Base-by-base conservation (phyloP, 2,888 invertebrate genomes). In the Lycia hirtaria region DNA sequence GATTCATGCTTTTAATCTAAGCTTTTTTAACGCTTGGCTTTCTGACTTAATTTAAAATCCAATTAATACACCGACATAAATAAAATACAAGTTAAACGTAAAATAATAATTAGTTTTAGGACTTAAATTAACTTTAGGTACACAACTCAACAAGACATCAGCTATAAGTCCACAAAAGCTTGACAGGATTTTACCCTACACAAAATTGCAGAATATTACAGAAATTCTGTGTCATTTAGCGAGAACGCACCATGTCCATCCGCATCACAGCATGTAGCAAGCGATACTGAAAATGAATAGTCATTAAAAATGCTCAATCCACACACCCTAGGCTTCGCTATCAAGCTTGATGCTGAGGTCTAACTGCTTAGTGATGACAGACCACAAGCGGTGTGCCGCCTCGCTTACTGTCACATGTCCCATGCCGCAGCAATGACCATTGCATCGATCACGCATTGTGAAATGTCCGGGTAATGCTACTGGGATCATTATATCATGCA, bases 1-100 rank as follows among this genome's bases (percentile, higher is more conserved):
- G 64, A 74, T 73, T 82, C 85, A 87, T 74, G 85, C 84, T 85
- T 86, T 68, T 68, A 69, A 66, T 80, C 83, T 87, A 79, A 69
- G 89, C 89, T 88, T 89, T 38, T 60, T 67, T 90, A 89, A 91
- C 71, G 91, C 91, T 88, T 83, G 59, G 90, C 89, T 87, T 75
- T 67, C 75, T 68, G 62, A 86, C 81, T 88, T 82, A 83, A 75
- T 58, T 62, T 73, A 75, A 72, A 51, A 62, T 61, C 64, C 58
- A 67, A 71, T 55, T 76, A 78, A 75, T 69, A 73, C 65, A 75
- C 68, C 57, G 60, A 62, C 57, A 62, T 67, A 72, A 77, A 76
- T 71, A 73, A 73, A 70, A 54, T 64, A 55, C 40, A 33, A 56
- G 44, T 48, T 62, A 67, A 60, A 65, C 22, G 57, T 38, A 38